These are phyloP conservation scores for Anser brachyrhynchus DNA, from an alignment of 2,113 vertebrate genomes.

Conservation along the genomic window DNA sequence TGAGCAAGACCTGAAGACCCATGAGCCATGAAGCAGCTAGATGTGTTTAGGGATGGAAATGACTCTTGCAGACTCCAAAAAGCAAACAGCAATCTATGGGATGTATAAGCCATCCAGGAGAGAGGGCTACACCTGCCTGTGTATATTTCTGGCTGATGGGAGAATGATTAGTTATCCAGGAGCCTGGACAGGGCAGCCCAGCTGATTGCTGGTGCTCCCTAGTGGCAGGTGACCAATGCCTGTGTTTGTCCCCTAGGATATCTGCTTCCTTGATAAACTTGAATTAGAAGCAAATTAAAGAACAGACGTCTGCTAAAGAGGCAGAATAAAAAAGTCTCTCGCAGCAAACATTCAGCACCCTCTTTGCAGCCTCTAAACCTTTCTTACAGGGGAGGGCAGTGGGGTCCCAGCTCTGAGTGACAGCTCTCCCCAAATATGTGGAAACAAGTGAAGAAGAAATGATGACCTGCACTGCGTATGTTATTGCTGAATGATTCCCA, in stretches of 20 bases:
- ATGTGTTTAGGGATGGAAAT: neutral
- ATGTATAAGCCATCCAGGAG: neutral
- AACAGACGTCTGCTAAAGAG: neutral
- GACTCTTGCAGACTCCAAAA: neutral
- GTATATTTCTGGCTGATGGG: neutral
- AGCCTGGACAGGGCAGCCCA: neutral
- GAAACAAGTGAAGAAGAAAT: conserved; percentile 58
- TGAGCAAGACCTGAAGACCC: neutral
- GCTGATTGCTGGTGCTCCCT: neutral
- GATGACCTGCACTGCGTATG: conserved; percentile 20
- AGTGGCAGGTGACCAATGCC: neutral
- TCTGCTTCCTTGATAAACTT: neutral
- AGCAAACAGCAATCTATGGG: neutral
- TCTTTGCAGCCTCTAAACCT: conserved; percentile 41
- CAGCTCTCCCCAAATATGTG: conserved; percentile 53
- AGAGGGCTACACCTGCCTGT: neutral
- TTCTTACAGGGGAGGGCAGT: neutral
- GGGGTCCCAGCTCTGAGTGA: conserved; percentile 52
- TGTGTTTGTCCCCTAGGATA: neutral
- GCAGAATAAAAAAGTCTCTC: neutral
- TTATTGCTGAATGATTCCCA: conserved; percentile 71
- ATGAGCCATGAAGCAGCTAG: neutral
- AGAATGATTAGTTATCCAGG: neutral
- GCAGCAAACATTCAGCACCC: conserved; percentile 18
- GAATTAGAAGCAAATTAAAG: neutral